Percentiles rank a stretch among this genome's conserved stretches.
Conservation (phyloP, 2,797 vertebrate genomes). For the Myotis myotis region DNA sequence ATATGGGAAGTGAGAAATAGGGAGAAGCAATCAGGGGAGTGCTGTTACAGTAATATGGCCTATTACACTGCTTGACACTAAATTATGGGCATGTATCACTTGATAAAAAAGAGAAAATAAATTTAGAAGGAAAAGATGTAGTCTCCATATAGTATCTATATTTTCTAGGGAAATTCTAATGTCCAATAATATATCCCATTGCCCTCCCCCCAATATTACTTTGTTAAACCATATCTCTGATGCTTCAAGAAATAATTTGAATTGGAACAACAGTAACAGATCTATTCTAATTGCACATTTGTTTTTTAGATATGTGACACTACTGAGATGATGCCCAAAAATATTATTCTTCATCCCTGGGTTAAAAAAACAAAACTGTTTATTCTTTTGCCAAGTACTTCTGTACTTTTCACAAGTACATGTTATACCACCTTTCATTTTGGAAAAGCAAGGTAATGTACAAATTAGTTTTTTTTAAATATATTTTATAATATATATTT, state of each 20-base stretch:
- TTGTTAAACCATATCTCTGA: background rate
- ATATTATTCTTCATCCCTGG: background rate
- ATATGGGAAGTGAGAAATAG: background rate
- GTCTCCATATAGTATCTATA: background rate
- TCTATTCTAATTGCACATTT: background rate
- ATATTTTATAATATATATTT: too few relatives aligned
- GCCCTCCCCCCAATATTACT: background rate
- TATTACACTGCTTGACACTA: background rate
- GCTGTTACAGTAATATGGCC: background rate
- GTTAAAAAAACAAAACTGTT: background rate
- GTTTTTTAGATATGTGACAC: background rate
- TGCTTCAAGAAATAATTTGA: background rate
- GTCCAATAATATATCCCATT: background rate
- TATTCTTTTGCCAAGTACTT: background rate
- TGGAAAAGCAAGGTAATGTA: background rate
- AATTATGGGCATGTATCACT: background rate
- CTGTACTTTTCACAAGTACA: background rate
- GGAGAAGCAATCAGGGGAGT: background rate
- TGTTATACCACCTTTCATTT: background rate
- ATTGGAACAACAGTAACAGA: background rate
- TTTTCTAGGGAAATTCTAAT: background rate
- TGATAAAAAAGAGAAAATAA: slow-evolving; percentile 13
- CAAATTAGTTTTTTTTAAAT: slow-evolving; percentile 29
- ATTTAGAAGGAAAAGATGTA: background rate
- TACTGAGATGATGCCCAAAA: background rate